These are phyloP conservation scores for Pleuronectes platessa DNA, from an alignment of 2,113 vertebrate species.

Conservation along the genomic window DNA sequence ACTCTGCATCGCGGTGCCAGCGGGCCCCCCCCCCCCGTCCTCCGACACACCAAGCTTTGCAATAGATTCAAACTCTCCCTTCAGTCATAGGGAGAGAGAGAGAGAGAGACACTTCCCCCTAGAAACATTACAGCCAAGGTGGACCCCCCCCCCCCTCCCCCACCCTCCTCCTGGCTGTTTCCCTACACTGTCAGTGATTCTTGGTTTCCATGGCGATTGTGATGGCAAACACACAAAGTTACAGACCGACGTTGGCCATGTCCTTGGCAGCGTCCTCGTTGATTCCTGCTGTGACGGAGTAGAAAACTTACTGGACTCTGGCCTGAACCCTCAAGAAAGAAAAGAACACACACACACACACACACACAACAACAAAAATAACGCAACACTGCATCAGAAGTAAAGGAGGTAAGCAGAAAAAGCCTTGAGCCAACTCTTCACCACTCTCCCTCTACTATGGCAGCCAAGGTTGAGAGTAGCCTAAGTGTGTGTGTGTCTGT, in stretches of 20 bases:
- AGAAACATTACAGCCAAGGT: slow-evolving; percentile 58
- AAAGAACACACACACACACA: slow-evolving; percentile 57
- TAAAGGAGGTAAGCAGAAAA: slow-evolving; percentile 79
- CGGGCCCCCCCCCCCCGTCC: slow-evolving; percentile 37
- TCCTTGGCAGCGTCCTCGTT: slow-evolving; percentile 61
- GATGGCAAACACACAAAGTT: slow-evolving; percentile 71
- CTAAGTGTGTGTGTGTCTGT: slow-evolving; percentile 35
- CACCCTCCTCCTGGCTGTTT: slow-evolving; percentile 32
- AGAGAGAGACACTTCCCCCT: slow-evolving; percentile 47
- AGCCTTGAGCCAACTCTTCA: slow-evolving; percentile 59
- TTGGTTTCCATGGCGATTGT: slow-evolving; percentile 76
- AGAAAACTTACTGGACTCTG: slow-evolving; percentile 64
- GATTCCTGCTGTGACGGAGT: slow-evolving; percentile 63
- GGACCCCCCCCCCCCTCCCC: slow-evolving; percentile 28
- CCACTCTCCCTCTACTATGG: slow-evolving; percentile 62
- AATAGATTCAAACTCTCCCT: slow-evolving; percentile 73
- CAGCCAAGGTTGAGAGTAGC: slow-evolving; percentile 59
- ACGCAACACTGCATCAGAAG: slow-evolving; percentile 72
- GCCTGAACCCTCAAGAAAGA: slow-evolving; percentile 64
- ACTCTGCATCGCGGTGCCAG: slow-evolving; percentile 76
- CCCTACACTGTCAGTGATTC: slow-evolving; percentile 50
- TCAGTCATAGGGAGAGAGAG: slow-evolving; percentile 29
- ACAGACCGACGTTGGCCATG: slow-evolving; percentile 48
- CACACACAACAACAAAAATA: slow-evolving; percentile 41
- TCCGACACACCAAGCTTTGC: slow-evolving; percentile 75